Evolutionary conservation across 2,888 invertebrate species (phyloP), one percentile per base, ranked within the genome.

Genomic region (Erebia palarica): DNA sequence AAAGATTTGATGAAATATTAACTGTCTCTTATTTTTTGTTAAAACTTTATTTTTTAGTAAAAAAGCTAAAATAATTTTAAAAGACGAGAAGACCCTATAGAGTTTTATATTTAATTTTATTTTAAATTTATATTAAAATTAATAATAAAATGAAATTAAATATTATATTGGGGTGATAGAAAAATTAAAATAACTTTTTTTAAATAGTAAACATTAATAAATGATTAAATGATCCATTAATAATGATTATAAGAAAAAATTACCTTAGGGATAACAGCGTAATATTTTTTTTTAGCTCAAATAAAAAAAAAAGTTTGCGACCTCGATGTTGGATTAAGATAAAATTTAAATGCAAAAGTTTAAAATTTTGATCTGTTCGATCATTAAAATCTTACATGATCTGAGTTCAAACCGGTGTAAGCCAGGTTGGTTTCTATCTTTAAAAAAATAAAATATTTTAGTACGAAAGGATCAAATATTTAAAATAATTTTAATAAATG

Each of bases 271-370:
- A 59, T 59, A 59, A 59, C 59, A 59, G 59, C 59, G 59, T 96
- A 94, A 96, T 96, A 94, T 95, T 94, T 94, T 95, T 95, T 90
- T 90, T 95, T 94, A 96, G 96, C 94, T 94, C 96, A 85, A 88
- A 96, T 96, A 94, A 91, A 94, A 94, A 95, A 94, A 93, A 94
- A 88, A 94, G 95, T 93, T 96, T 96, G 95, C 95, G 96, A 96
- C 96, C 96, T 97, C 96, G 96, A 97, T 97, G 96, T 96, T 97
- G 96, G 96, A 96, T 96, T 96, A 96, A 95, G 94, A 93, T 94
- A 92, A 94, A 94, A 91, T 92, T 94, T 94, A 92, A 94, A 94
- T 94, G 96, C 84, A 96, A 95, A 88, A 91, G 94, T 94, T 95
- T 92, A 94, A 93, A 90, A 89, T 91, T 95, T 95, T 94, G 94